These are phyloP conservation scores for Scelioninae gen. 1 DNA, from an alignment of 2,888 invertebrate genomes.

Conservation along the genomic window DNA sequence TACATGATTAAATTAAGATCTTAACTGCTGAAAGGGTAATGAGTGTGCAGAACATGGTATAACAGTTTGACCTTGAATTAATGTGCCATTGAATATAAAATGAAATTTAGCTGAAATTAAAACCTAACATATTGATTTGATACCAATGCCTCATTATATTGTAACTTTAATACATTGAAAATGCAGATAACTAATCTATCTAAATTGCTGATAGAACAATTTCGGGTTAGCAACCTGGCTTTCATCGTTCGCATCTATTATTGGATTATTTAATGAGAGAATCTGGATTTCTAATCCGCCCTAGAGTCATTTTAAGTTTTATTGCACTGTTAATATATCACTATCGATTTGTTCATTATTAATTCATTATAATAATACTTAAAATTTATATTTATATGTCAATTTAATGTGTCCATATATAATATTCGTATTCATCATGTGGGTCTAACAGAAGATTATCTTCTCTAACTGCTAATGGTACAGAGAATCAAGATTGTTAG, in stretches of 20 bases:
- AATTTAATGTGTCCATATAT: background rate
- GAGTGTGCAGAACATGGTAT: no score
- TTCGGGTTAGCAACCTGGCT: constrained; percentile 17
- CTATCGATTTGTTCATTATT: no score
- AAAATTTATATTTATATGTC: background rate
- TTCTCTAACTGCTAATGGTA: constrained; percentile 20
- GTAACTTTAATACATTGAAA: constrained; percentile 20
- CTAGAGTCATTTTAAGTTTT: background rate
- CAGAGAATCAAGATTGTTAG: constrained; percentile 25
- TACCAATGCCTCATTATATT: no score
- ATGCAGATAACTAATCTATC: constrained; percentile 27
- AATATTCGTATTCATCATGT: background rate
- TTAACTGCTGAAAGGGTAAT: no score
- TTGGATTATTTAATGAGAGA: constrained; percentile 26
- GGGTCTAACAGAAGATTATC: constrained; percentile 13
- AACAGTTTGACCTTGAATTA: no score
- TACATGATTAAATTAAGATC: no score
- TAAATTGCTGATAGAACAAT: constrained; percentile 32
- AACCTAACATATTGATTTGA: background rate
- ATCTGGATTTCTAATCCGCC: constrained; percentile 22
- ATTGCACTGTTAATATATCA: background rate
- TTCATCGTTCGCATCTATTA: constrained; percentile 30
- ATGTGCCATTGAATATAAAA: no score
- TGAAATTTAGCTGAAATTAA: background rate
- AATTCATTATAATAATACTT: background rate